These are phyloP conservation scores for Beroe ovata DNA, from an alignment of 37 sponge, comb jelly and placozoan species.

Conservation along the genomic window DNA sequence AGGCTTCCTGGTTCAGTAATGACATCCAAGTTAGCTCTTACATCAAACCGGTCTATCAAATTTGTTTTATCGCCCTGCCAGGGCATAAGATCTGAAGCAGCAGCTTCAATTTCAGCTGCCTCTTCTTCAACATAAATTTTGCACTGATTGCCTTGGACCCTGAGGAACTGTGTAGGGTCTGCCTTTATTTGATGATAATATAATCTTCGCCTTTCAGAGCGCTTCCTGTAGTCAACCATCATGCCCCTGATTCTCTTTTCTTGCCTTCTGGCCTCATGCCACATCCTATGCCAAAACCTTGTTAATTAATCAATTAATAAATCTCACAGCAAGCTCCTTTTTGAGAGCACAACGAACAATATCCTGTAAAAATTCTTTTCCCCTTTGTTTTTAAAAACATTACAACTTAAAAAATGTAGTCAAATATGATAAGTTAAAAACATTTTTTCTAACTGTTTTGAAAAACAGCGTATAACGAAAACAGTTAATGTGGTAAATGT, in stretches of 20 bases:
- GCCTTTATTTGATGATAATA: slow-evolving; percentile 78
- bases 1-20: slow-evolving; percentile 71
- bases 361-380: no score
- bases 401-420: no score
- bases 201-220: slow-evolving; percentile 85
- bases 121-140: slow-evolving; percentile 48
- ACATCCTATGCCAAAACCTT: no score
- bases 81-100: slow-evolving; percentile 52
- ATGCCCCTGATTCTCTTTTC: slow-evolving; percentile 84
- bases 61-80: slow-evolving; percentile 44
- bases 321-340: no score
- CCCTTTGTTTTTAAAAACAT: no score
- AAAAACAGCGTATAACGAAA: no score
- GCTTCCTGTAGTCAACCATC: slow-evolving; percentile 86
- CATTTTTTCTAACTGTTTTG: no score
- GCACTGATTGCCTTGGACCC: slow-evolving; percentile 5
- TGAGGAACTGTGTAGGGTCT: slow-evolving; percentile 58
- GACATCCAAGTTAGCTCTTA: slow-evolving; percentile 80
- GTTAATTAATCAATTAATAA: no score
- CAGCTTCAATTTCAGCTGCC: slow-evolving; percentile 26
- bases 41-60: slow-evolving; percentile 81
- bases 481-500: no score
- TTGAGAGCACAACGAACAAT: no score
- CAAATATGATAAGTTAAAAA: no score
- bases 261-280: slow-evolving; percentile 96